A percentile compares a stretch with the other conserved stretches of the same genome.
These are phyloP conservation scores for Acropternis orthonyx DNA, from an alignment of 2,797 vertebrate genomes.

Conservation along the genomic window DNA sequence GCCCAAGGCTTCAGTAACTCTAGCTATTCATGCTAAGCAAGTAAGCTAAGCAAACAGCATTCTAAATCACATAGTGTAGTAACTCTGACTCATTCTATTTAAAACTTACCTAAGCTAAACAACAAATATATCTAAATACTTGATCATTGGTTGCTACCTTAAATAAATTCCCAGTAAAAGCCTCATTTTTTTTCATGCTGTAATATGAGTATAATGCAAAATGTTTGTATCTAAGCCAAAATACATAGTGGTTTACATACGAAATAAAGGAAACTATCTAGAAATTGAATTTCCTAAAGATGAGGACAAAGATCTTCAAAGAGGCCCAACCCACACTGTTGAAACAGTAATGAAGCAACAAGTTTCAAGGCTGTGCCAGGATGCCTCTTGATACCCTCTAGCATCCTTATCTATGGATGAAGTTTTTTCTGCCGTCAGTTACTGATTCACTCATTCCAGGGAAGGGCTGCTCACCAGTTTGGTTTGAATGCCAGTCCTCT, in stretches of 20 bases:
- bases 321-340: neutral
- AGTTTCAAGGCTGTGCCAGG: neutral
- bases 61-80: neutral
- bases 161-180: neutral
- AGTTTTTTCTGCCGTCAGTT: neutral
- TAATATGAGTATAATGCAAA: neutral
- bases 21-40: neutral
- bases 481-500: neutral
- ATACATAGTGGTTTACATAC: neutral
- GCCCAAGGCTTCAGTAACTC: neutral
- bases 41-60: neutral
- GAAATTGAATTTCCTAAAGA: neutral
- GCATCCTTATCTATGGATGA: neutral
- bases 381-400: neutral
- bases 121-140: neutral
- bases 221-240: neutral
- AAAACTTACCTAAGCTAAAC: neutral
- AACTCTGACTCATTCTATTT: neutral
- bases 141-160: neutral
- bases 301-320: neutral
- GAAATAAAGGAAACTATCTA: neutral
- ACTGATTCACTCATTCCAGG: neutral
- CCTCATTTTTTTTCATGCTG: neutral
- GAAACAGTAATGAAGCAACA: neutral
- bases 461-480: neutral